Evolutionary conservation across 2,797 vertebrate genomes (phyloP), one percentile per base, ranked within the genome.

Genomic region (Dryobates pubescens): DNA sequence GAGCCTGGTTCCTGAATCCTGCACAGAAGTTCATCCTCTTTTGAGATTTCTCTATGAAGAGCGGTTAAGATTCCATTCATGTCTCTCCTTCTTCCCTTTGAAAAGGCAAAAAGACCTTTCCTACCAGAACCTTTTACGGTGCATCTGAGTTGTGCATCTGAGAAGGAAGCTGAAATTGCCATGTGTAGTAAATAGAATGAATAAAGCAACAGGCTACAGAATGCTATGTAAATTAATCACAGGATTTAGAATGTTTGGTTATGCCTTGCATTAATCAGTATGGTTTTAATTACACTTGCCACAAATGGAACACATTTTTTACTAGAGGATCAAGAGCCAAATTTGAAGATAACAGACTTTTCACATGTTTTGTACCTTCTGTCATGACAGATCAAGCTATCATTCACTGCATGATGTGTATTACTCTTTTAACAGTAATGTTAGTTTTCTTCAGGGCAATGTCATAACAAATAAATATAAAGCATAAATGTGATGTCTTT

Each of bases 381-480:
- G 95, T 91, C 90, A 85, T 90, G 85, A 90, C 88, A 88, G 82
- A 95, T 95, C 92, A 95, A 86, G 62, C 63, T 75, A 93, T 94
- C 91, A 59, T 75, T 94, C 86, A 70, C 38, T 83, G 30, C 13
- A 29, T 67, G 27, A 86, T 85, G 56, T 30, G 43, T 80, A 82
- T 81, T 91, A 87, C 76, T 90, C 71, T 88, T 95, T 93, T 88
- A 97, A 92, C 83, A 81, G 64, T 47, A 96, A 77, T 69, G 80
- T 72, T 92, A 93, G 51, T 92, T 96, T 96, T 94, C 96, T 96
- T 92, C 89, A 86, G 94, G 95, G 88, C 84, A 83, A 63, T 96
- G 91, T 96, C 96, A 94, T 94, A 96, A 95, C 92, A 93, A 96
- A 96, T 95, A 96, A 94, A 95, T 93, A 94, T 70, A 76, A 90